phyloP scores from a whole-genome alignment of 2,888 invertebrate genomes.

The Hydroisotoma schaefferi region DNA sequence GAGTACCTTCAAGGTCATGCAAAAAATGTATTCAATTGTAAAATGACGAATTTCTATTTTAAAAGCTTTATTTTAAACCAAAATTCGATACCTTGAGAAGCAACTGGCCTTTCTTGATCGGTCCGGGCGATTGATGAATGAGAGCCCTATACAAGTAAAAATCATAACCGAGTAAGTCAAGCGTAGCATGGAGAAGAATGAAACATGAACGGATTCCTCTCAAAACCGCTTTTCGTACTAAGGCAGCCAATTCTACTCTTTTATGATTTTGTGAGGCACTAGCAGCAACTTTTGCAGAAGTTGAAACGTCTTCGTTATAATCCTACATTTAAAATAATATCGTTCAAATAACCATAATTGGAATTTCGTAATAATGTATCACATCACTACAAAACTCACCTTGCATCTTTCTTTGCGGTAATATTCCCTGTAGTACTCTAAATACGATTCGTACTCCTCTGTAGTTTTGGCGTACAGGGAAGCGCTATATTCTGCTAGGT shows the following conservation, averaged over 20 bases:
- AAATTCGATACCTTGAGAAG: slow-evolving; percentile 18
- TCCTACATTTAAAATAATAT: neutral
- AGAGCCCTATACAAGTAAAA: slow-evolving; percentile 47
- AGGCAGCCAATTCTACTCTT: slow-evolving; percentile 36
- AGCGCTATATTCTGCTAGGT: slow-evolving; percentile 72
- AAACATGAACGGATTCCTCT: slow-evolving; percentile 47
- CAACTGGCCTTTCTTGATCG: slow-evolving; percentile 15
- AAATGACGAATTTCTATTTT: neutral
- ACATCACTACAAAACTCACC: neutral
- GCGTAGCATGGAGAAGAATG: slow-evolving; percentile 41
- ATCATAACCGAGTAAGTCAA: slow-evolving; percentile 45
- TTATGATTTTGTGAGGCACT: slow-evolving; percentile 7
- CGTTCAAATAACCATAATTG: neutral
- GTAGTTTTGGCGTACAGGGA: slow-evolving; percentile 68
- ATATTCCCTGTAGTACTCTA: slow-evolving; percentile 70
- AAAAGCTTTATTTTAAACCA: neutral
- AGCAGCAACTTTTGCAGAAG: neutral
- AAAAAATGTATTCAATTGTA: slow-evolving; percentile 1
- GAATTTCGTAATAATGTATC: neutral
- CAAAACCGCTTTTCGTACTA: slow-evolving; percentile 49
- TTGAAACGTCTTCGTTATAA: neutral
- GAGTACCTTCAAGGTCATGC: slow-evolving; percentile 49
- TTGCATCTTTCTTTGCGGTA: slow-evolving; percentile 52
- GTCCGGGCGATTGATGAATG: slow-evolving; percentile 27
- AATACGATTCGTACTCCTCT: slow-evolving; percentile 66